Conservation (phyloP, 2,113 vertebrate species). For the Pantherophis guttatus region DNA sequence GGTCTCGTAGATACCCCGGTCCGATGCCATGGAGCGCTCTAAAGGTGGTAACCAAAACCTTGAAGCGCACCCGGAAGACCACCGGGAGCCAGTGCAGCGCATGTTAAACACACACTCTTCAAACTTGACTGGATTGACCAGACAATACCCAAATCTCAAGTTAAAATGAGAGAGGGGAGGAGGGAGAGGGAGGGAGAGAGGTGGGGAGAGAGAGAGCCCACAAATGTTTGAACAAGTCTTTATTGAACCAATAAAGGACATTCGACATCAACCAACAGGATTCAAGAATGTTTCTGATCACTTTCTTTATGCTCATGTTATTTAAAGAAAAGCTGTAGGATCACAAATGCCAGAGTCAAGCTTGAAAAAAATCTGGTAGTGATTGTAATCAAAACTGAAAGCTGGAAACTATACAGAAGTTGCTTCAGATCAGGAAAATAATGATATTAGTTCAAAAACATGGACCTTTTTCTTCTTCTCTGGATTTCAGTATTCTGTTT, state of each 20-base stretch:
- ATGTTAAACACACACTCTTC: background rate
- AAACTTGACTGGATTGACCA: background rate
- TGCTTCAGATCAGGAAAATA: slow-evolving; percentile 16
- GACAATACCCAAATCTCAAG: background rate
- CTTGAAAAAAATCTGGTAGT: background rate
- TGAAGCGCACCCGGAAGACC: no score
- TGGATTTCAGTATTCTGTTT: background rate
- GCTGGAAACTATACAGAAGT: slow-evolving; percentile 7
- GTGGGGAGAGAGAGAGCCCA: background rate
- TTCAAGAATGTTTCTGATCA: background rate
- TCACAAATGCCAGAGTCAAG: background rate
- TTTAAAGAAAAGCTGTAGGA: background rate
- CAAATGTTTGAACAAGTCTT: background rate
- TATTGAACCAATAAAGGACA: background rate
- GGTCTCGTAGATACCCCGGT: no score
- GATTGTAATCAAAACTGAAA: slow-evolving; percentile 18
- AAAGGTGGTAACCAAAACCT: no score
- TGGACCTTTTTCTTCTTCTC: background rate
- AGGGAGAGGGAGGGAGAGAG: no score
- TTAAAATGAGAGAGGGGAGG: slow-evolving; percentile 2
- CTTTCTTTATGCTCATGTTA: background rate
- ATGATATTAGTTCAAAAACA: background rate
- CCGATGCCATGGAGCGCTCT: no score
- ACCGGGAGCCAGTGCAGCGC: no score
- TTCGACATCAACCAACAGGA: background rate